These are phyloP conservation scores for Chromobotia macracanthus DNA, from an alignment of 2,797 vertebrate genomes.

Conservation along the genomic window DNA sequence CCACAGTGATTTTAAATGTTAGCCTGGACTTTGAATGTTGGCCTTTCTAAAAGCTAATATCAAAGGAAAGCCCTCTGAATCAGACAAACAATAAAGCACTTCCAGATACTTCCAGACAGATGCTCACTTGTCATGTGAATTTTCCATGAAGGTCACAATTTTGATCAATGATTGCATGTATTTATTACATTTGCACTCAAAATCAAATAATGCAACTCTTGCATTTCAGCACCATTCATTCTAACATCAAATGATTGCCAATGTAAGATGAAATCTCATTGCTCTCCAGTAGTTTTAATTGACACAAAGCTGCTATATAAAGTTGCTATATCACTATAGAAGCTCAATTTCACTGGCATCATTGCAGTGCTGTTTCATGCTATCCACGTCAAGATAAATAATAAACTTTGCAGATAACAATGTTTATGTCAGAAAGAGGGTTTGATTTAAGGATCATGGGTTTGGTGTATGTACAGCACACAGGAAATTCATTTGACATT, in stretches of 20 bases:
- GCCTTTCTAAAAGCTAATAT: constrained; percentile 53
- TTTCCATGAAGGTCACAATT: neutral
- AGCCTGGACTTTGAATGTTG: neutral
- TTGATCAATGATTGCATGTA: neutral
- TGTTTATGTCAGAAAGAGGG: too few species aligned
- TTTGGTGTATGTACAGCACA: too few species aligned
- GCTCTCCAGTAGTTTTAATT: constrained; percentile 14
- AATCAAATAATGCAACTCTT: neutral
- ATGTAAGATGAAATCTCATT: neutral
- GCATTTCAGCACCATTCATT: neutral
- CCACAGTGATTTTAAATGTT: neutral
- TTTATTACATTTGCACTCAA: neutral
- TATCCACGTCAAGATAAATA: constrained; percentile 4
- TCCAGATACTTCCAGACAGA: neutral
- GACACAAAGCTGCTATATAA: neutral
- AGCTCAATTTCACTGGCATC: neutral
- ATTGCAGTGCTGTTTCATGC: constrained; percentile 8
- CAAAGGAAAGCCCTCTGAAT: constrained; percentile 52
- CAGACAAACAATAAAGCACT: constrained; percentile 48
- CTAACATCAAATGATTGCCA: neutral
- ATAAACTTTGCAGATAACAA: neutral
- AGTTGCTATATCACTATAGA: neutral
- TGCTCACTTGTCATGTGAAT: neutral
- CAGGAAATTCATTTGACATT: neutral
- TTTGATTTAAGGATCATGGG: too few species aligned